Evolutionary conservation across 2,888 invertebrate species (phyloP), one percentile per base, ranked within the genome.

Genomic region (Ormia ochracea): DNA sequence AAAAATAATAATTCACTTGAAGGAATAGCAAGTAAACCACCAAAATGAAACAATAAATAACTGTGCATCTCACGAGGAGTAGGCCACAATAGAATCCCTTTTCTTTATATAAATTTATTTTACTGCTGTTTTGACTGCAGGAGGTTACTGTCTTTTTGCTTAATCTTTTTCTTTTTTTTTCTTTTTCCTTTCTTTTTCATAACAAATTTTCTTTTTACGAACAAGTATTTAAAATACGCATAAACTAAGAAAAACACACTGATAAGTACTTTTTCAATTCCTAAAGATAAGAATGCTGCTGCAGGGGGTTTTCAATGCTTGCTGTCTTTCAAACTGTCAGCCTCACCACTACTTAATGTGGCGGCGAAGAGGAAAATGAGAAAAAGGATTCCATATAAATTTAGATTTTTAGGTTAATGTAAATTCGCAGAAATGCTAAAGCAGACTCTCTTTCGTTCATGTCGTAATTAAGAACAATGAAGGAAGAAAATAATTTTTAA

Each of bases 1-100:
- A 45, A 65, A 73, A 59, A 72, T 63, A 78, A 78, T 78, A 68
- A 81, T 70, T 78, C 78, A 78, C 54, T 52, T 26, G 31, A 28
- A 36, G 21, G 21, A 19, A 31, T 26, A n/a, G 17, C 12, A 48
- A 21, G 0, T n/a, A 17, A 59, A 14, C 28, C 48, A 43, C 59
- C 31, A 19, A 59, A 61, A 28, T 19, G 10, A 38, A 72, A n/a
- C 33, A 45, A 19, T 66, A 59, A 79, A 78, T 38, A 56, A 65
- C 4, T 7, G 31, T 19, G n/a, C 33, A 21, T 48, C 38, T 68
- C 31, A 26, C 26, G 36, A 36, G 38, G 59, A 61, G 50, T 74
- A 52, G 58, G 58, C 63, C 36, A 56, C 38, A 43, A 31, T 4
- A 63, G 17, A 6, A 45, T 54, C 19, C 12, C 38, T 54, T 61